Evolutionary conservation across 2,888 invertebrate species (phyloP), one percentile per base, ranked within the genome.

Genomic region (Geotrupes spiniger): DNA sequence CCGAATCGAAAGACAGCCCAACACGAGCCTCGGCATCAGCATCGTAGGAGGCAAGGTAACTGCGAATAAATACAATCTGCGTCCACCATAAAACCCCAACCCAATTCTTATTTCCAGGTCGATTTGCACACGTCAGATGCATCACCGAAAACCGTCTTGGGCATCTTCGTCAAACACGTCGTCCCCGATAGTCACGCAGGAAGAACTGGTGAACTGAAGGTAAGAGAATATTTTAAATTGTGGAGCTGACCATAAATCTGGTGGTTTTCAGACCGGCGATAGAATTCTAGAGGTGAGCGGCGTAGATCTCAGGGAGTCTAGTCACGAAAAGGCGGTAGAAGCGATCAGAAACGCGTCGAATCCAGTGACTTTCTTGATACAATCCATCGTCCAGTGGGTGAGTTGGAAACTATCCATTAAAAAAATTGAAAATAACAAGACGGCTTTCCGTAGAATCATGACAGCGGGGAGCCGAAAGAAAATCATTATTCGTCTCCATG

Each of bases 91-190:
- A 11, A 4, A 10, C 11, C n/a, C 25, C 31, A 42, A 39, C 42
- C 39, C 15, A 39, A 17, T 28, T 42, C 21, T 28, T 49, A 27
- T 26, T 47, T 36, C 29, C 71, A 87, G 86, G 87, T 89, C 46
- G 88, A 92, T 65, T 78, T 90, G 59, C 85, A 84, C 62, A 81
- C 85, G 48, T 80, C 53, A 80, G 29, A 84, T 29, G 49, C 61
- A 10, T 85, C 46, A 81, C 49, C 60, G 2, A 70, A 68, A 54
- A 86, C 87, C 44, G 83, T 96, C 58, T 87, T 93, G 47, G 98
- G 98, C 4, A 97, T 99, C 67, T 99, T 99, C 73, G 93, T 99
- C 68, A 98, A 98, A 74, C 93, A 94, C 65, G 96, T 99, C 0
- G 84, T 96, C 9, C 84, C 92, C 1, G 87, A 92, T 54, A 95